Evolutionary conservation across 2,113 vertebrate species (phyloP).

Genomic region (Nycticryphes semicollaris): DNA sequence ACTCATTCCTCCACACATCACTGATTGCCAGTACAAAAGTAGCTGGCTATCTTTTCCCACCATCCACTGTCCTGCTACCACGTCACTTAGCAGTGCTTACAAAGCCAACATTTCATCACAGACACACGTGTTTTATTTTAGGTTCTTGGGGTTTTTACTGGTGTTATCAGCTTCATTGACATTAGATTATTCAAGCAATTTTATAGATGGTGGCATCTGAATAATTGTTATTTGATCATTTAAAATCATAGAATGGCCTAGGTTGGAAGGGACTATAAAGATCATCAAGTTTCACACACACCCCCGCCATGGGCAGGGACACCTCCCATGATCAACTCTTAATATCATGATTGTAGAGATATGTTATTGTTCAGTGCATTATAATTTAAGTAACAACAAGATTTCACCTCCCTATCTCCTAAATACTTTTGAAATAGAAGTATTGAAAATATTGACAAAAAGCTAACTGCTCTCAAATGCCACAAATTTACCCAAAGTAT

Average conservation of each 20-base stretch:
- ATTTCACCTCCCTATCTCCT: neutral
- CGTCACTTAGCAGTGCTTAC: neutral
- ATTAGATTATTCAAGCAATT: neutral
- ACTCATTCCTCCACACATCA: neutral
- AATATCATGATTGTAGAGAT: neutral
- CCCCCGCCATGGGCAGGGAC: too few species aligned
- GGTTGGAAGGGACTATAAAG: too few species aligned
- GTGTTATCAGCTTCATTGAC: neutral
- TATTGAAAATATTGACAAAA: conserved; percentile 37
- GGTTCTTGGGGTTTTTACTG: neutral
- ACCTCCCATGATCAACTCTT: neutral
- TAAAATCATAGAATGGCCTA: neutral
- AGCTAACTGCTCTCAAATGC: neutral
- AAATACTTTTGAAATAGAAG: neutral
- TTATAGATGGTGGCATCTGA: neutral
- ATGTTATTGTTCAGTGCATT: neutral
- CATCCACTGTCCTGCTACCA: neutral
- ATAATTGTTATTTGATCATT: neutral
- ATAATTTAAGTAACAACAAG: neutral
- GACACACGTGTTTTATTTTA: neutral
- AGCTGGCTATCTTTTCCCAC: neutral
- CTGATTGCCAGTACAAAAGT: neutral
- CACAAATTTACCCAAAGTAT: neutral
- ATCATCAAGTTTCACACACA: too few species aligned
- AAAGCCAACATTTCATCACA: neutral